A percentile compares a stretch with the other conserved stretches of the same genome.
These are phyloP conservation scores for Plumapathes pennacea DNA, from an alignment of 92 coral and sea anemone species.

Conservation along the genomic window DNA sequence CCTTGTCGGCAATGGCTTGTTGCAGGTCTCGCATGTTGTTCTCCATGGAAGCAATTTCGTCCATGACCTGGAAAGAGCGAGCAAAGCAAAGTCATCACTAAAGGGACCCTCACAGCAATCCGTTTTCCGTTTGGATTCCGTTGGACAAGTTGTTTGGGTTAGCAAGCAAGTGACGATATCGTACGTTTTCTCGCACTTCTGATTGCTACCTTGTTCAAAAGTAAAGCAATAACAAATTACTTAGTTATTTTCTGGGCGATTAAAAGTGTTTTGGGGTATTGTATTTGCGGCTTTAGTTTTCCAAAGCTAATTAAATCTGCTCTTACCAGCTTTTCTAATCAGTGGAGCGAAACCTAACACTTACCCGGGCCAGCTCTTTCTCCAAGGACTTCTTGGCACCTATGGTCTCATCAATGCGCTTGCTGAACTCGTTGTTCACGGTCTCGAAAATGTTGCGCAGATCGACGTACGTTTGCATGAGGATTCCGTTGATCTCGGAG, in stretches of 20 bases:
- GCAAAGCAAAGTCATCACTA: neutral
- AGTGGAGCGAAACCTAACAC: neutral
- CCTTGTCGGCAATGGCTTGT: slow-evolving; percentile 85
- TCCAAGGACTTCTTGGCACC: slow-evolving; percentile 86
- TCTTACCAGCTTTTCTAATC: too few species aligned
- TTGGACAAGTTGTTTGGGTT: too few species aligned
- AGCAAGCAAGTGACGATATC: too few species aligned
- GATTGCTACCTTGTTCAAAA: too few species aligned
- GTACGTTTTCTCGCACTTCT: too few species aligned
- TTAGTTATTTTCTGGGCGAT: too few species aligned
- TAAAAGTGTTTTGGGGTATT: too few species aligned
- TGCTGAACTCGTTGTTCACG: slow-evolving; percentile 88
- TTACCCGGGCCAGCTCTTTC: slow-evolving; percentile 90
- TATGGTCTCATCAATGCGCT: slow-evolving; percentile 83
- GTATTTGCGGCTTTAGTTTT: too few species aligned
- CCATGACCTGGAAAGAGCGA: slow-evolving; percentile 67
- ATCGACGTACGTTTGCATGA: slow-evolving; percentile 96
- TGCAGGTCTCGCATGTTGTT: slow-evolving; percentile 84
- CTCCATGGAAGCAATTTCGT: slow-evolving; percentile 92
- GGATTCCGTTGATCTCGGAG: slow-evolving; percentile 91
- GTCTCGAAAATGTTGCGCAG: slow-evolving; percentile 90
- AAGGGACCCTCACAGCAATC: too few species aligned
- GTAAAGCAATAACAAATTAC: too few species aligned
- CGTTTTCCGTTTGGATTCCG: too few species aligned
- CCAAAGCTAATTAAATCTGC: too few species aligned